These are phyloP conservation scores for Hirtodrosophila alboralis DNA, from an alignment of 2,888 invertebrate genomes.

Conservation along the genomic window DNA sequence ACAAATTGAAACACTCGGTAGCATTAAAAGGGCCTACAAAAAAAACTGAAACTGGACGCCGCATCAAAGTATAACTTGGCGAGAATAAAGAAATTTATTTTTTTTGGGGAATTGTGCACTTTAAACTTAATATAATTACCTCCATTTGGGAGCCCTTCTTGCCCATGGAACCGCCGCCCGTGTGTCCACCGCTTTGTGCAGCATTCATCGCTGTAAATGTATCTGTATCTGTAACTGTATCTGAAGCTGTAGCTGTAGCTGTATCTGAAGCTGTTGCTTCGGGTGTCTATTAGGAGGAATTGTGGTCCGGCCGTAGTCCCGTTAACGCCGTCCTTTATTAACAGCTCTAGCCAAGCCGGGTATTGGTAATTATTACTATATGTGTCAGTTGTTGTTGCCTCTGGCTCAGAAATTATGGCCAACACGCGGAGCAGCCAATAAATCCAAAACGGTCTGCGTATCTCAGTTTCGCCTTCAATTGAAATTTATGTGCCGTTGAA, in stretches of 20 bases:
- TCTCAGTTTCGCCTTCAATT: constrained; percentile 24
- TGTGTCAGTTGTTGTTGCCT: constrained; percentile 10
- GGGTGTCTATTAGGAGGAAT: background rate
- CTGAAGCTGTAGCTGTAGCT: constrained; percentile 4
- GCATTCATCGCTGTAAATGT: constrained; percentile 80
- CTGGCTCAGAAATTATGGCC: constrained; percentile 33
- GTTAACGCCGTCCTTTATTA: constrained; percentile 25
- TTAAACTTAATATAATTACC: constrained; percentile 79
- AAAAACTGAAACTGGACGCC: constrained; percentile 16
- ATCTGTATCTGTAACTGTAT: constrained; percentile 2
- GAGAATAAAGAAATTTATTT: constrained; percentile 1
- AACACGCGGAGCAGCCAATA: constrained; percentile 45
- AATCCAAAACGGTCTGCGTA: constrained; percentile 43
- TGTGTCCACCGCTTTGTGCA: constrained; percentile 84
- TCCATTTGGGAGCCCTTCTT: constrained; percentile 84
- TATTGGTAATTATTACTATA: constrained; percentile 39
- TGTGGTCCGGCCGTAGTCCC: background rate
- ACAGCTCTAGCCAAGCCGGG: constrained; percentile 20
- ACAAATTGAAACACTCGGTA: constrained; percentile 37
- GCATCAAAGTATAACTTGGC: constrained; percentile 15
- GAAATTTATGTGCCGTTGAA: constrained; percentile 53
- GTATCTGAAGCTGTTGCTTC: constrained; percentile 16
- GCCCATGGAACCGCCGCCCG: constrained; percentile 82
- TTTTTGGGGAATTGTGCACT: constrained; percentile 28
- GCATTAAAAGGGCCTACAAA: background rate